Evolutionary conservation across 2,113 vertebrate species (phyloP).

Genomic region (Chionodraco myersi): DNA sequence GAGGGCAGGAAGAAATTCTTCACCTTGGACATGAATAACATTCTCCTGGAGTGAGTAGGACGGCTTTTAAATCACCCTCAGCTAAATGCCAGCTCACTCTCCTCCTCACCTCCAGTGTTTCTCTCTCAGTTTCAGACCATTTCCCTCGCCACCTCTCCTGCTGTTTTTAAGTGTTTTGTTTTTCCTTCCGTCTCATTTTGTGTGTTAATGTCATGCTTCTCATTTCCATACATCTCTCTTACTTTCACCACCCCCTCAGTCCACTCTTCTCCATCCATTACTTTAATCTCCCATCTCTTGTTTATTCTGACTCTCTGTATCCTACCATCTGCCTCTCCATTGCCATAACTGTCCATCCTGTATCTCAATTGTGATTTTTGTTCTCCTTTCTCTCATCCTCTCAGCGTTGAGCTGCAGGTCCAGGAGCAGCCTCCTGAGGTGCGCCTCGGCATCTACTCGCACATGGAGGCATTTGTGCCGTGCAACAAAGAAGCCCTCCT

Average conservation of each 20-base stretch:
- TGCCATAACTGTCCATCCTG: background rate
- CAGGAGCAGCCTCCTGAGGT: conserved; percentile 90
- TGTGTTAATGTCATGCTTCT: conserved; percentile 42
- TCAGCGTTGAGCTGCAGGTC: conserved; percentile 97
- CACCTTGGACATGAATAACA: conserved; percentile 99
- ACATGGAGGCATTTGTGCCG: conserved; percentile 96
- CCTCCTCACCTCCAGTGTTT: conserved; percentile 9
- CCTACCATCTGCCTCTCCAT: background rate
- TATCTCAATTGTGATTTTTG: conserved; percentile 2
- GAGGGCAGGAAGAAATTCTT: conserved; percentile 99
- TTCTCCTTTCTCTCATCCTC: conserved; percentile 15
- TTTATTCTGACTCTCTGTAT: background rate
- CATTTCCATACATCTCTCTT: conserved; percentile 27
- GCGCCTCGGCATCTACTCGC: conserved; percentile 90
- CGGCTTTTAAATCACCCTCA: conserved; percentile 63
- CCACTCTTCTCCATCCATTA: background rate
- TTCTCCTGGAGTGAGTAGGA: conserved; percentile 97
- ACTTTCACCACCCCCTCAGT: conserved; percentile 19
- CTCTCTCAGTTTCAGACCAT: conserved; percentile 36
- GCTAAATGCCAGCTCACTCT: conserved; percentile 32
- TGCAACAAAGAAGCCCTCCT: conserved; percentile 97
- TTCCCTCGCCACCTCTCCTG: conserved; percentile 39
- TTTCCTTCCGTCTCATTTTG: conserved; percentile 14
- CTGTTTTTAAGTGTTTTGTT: conserved; percentile 46
- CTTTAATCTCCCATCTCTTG: background rate